These are phyloP conservation scores for Helicolenus hilgendorfi DNA, from an alignment of 2,797 vertebrate genomes.

Conservation along the genomic window DNA sequence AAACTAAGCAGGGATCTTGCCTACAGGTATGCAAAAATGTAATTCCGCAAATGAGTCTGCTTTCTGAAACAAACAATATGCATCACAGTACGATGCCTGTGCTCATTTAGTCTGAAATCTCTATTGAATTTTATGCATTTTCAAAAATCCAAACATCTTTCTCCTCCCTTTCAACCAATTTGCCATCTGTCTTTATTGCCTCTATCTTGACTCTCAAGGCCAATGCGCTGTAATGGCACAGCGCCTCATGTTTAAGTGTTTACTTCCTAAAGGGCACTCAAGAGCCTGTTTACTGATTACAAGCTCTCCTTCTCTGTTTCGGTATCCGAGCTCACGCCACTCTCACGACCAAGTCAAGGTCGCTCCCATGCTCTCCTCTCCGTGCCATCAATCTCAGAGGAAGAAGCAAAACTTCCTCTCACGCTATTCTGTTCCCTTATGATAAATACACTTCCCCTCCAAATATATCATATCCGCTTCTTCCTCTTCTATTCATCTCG, in stretches of 20 bases:
- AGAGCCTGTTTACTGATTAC: slow-evolving; percentile 71
- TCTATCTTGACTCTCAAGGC: slow-evolving; percentile 54
- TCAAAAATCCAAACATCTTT: slow-evolving; percentile 38
- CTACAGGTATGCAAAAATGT: not conserved
- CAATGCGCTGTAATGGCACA: slow-evolving; percentile 10
- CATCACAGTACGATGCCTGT: slow-evolving; percentile 21
- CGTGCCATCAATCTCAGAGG: slow-evolving; percentile 55
- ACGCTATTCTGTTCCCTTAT: slow-evolving; percentile 55
- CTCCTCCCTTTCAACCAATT: slow-evolving; percentile 23
- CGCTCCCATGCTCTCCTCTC: slow-evolving; percentile 70
- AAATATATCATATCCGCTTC: slow-evolving; percentile 63
- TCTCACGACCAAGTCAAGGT: slow-evolving; percentile 73
- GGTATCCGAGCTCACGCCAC: slow-evolving; percentile 19
- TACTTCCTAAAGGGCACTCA: slow-evolving; percentile 64
- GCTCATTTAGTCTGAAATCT: slow-evolving; percentile 24
- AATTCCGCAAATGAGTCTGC: slow-evolving; percentile 23
- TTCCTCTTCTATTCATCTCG: slow-evolving; percentile 58
- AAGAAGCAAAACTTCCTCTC: slow-evolving; percentile 61
- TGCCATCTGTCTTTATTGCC: slow-evolving; percentile 62
- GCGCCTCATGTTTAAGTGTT: slow-evolving; percentile 56
- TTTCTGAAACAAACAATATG: slow-evolving; percentile 17
- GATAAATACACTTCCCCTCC: slow-evolving; percentile 56
- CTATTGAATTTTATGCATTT: slow-evolving; percentile 14
- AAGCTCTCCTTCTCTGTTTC: slow-evolving; percentile 20
- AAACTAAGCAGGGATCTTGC: not conserved